phyloP scores from a whole-genome alignment of 2,797 vertebrate genomes.

The Pseudochirops corinnae region DNA sequence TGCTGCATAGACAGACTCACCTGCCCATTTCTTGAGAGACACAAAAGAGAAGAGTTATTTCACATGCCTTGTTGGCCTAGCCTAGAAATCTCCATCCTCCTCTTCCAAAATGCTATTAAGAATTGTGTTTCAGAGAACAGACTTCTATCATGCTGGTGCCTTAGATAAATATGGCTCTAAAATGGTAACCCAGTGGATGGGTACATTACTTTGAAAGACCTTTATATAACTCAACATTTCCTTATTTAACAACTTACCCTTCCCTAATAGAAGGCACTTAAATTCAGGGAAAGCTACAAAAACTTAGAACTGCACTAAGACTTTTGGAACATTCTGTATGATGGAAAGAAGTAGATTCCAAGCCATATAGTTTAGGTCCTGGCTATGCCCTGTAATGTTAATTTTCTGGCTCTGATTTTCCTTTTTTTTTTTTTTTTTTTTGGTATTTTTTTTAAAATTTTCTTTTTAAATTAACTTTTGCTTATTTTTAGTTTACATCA shows the following conservation, averaged over 20 bases:
- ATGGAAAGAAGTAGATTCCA: background rate
- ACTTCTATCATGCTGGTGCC: background rate
- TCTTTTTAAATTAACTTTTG: too few relatives aligned
- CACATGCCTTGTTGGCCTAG: fast-evolving
- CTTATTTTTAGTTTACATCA: too few relatives aligned
- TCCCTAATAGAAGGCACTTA: background rate
- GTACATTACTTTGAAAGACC: background rate
- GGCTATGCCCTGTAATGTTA: background rate
- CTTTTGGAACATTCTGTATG: background rate
- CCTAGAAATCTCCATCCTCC: background rate
- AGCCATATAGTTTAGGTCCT: background rate
- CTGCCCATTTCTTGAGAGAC: background rate
- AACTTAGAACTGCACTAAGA: background rate
- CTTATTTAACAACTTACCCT: background rate
- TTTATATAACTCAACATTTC: slow-evolving; percentile 18
- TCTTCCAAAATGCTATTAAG: background rate
- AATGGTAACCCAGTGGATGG: background rate
- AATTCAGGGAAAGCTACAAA: background rate
- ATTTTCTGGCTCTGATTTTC: slow-evolving; percentile 12
- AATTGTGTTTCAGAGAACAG: background rate
- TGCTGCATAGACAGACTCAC: background rate
- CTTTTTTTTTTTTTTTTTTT: too few relatives aligned
- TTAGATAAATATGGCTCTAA: slow-evolving; percentile 7
- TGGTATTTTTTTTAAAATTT: too few relatives aligned
- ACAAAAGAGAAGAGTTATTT: background rate